These are phyloP conservation scores for Xenops minutus DNA, from an alignment of 2,797 vertebrate species.

Conservation along the genomic window DNA sequence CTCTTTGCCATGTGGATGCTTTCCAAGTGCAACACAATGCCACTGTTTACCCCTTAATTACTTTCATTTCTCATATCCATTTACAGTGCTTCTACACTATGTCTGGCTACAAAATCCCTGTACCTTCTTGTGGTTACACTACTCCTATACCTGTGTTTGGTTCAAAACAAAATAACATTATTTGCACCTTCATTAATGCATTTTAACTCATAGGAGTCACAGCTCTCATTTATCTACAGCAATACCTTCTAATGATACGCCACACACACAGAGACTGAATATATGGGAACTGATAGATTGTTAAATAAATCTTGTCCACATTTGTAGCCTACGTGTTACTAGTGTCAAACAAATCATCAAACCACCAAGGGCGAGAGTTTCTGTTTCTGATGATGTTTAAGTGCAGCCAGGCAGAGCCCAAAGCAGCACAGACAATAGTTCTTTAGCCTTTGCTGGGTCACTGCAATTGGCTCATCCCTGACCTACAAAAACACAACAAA, in stretches of 20 bases:
- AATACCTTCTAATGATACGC: background rate
- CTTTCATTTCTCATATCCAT: background rate
- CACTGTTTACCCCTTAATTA: background rate
- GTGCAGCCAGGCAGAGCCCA: background rate
- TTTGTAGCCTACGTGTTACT: background rate
- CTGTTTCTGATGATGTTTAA: background rate
- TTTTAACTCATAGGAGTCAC: background rate
- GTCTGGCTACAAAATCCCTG: background rate
- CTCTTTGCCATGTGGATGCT: background rate
- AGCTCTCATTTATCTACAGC: background rate
- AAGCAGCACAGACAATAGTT: background rate
- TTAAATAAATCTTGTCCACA: background rate
- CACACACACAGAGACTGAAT: fast-evolving
- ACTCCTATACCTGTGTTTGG: background rate
- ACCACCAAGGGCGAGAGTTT: background rate
- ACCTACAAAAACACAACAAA: background rate
- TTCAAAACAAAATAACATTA: background rate
- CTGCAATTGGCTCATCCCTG: background rate
- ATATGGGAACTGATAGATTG: background rate
- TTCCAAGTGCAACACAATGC: background rate
- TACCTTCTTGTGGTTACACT: background rate
- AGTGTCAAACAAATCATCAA: background rate
- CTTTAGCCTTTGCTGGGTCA: background rate
- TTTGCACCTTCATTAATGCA: background rate
- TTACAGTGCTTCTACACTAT: background rate